Conservation (phyloP, 2,113 vertebrate species). For the Ammodytes dubius region DNA sequence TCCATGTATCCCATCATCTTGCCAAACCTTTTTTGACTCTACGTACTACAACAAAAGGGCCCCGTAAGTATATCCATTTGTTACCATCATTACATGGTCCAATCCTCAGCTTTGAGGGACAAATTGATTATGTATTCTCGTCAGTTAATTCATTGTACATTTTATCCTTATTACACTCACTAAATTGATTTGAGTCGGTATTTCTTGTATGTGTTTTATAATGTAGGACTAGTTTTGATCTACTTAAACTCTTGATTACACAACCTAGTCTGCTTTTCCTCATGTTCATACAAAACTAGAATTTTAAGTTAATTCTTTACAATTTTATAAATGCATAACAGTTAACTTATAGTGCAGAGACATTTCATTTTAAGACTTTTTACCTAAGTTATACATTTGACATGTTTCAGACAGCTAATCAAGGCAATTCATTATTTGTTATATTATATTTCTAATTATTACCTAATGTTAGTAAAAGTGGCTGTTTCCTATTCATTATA, state of each 20-base stretch:
- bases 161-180: background rate
- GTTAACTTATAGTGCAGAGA: background rate
- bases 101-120: background rate
- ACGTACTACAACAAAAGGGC: background rate
- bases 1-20: background rate
- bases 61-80: slow-evolving; percentile 23
- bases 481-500: background rate
- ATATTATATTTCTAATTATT: no score
- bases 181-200: background rate
- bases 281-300: background rate
- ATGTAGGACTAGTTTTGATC: background rate
- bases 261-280: background rate
- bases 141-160: background rate
- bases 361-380: background rate
- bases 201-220: background rate
- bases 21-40: background rate
- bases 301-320: background rate
- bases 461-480: no score
- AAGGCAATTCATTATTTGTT: no score
- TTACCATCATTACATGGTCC: background rate
- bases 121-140: background rate
- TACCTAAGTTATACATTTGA: background rate
- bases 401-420: background rate
- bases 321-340: background rate
- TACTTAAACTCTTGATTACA: background rate